Evolutionary conservation across 2,797 vertebrate genomes (phyloP), one percentile per base, ranked within the genome.

Genomic region (Dallia pectoralis): DNA sequence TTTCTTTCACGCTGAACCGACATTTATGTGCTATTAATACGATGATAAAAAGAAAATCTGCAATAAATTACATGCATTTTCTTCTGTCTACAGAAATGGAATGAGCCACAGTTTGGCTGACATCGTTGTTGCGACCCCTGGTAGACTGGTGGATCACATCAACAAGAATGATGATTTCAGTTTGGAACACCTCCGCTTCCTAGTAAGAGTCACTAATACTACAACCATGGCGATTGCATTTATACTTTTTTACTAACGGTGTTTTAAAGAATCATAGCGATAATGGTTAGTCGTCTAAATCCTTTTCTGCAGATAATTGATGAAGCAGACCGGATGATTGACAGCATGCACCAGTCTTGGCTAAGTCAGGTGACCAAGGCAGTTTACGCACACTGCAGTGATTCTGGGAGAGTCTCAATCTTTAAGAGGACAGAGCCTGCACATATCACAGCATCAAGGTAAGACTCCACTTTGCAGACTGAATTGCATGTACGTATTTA

Each of bases 251-350:
- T 6, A 18, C 25, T 30, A 51, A 67, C 15, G 6, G 36, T 67
- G 14, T 67, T 27, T 66, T 33, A 19, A n/a, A 48, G 4, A 33
- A 9, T 36, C 64, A 66, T 63, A 9, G 18, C 12, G 12, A 63
- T 18, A 9, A 30, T 51, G 4, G 2, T 9, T 18, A 33, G 27
- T 16, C 29, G 27, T 16, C 29, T 66, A 25, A 40, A 27, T 73
- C n/a, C 1, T 69, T 30, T 4, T n/a, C 18, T 14, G 1, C 75
- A 99, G 98, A 88, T 99, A 0, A 86, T 99, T 3, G 97, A 99
- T 1, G 97, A 99, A 84, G 97, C 97, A 0, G 97, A 99, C 87
- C 92, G 95, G 59, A 98, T 99, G 97, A 94, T 98, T 0, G 97
- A 99, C 91, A 94, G 94, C 87, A 96, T 98, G 96, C 95, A 97